A percentile compares a stretch with the other conserved stretches of the same genome.
Evolutionary conservation across 2,797 vertebrate genomes (phyloP).

Genomic region (Artibeus jamaicensis): DNA sequence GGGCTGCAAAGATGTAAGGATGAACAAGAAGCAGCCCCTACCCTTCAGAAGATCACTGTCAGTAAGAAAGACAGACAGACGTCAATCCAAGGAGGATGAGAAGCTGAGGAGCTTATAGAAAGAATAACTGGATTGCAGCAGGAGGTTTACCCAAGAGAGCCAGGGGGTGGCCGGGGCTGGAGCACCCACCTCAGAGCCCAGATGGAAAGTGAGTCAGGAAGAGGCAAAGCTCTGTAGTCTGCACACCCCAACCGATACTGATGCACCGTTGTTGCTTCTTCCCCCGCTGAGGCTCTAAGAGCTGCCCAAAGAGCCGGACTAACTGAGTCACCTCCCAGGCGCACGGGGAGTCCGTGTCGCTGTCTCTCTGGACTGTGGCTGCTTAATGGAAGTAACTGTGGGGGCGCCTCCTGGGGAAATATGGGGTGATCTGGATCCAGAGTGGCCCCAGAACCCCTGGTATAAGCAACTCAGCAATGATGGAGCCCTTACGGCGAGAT

Average conservation of each 20-base stretch:
- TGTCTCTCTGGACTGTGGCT: background rate
- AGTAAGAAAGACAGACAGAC: background rate
- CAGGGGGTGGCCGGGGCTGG: rapidly evolving
- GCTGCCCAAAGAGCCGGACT: background rate
- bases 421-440: background rate
- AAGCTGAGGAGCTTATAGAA: background rate
- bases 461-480: background rate
- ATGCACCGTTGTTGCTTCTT: too few species aligned
- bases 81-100: background rate
- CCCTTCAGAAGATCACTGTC: rapidly evolving
- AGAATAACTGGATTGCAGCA: background rate
- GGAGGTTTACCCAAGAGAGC: background rate
- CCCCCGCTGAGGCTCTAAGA: background rate
- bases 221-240: too few species aligned
- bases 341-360: rapidly evolving
- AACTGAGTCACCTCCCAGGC: background rate
- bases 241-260: too few species aligned
- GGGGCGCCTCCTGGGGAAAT: rapidly evolving
- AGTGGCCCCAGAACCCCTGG: background rate
- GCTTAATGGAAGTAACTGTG: background rate
- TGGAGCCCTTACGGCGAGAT: rapidly evolving
- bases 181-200: background rate
- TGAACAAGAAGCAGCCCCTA: rapidly evolving
- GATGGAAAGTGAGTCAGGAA: background rate
- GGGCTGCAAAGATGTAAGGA: too few species aligned